These are phyloP conservation scores for Apoderus coryli DNA, from an alignment of 2,888 invertebrate species.

Conservation along the genomic window DNA sequence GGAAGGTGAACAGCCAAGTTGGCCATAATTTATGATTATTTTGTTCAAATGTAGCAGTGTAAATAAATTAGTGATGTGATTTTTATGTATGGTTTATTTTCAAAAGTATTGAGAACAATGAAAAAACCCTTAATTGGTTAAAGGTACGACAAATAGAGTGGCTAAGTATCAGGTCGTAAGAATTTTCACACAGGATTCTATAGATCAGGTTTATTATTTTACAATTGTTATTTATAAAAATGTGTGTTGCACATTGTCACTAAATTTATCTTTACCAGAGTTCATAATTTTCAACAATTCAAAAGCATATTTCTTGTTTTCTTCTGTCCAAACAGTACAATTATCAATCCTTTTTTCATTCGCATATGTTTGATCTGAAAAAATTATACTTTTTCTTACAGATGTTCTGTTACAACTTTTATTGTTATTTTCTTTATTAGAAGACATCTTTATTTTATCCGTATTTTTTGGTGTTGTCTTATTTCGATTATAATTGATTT, in stretches of 20 bases:
- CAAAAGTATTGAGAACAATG: too few relatives aligned
- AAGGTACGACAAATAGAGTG: too few relatives aligned
- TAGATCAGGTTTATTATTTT: too few relatives aligned
- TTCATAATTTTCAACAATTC: constrained; percentile 28
- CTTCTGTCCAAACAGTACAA: constrained; percentile 27
- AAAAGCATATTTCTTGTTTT: constrained; percentile 29
- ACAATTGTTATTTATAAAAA: constrained; percentile 25
- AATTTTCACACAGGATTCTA: too few relatives aligned
- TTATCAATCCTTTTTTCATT: constrained; percentile 11
- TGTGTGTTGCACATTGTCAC: constrained; percentile 25
- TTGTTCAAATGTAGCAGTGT: constrained; percentile 7
- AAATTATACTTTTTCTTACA: constrained; percentile 13
- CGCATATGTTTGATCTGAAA: constrained; percentile 11
- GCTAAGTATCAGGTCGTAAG: too few relatives aligned
- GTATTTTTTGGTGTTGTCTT: background rate
- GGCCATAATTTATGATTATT: constrained; percentile 39
- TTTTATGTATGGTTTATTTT: too few relatives aligned
- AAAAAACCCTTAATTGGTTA: too few relatives aligned
- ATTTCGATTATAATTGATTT: too few relatives aligned
- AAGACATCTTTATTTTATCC: background rate
- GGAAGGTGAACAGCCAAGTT: constrained; percentile 55
- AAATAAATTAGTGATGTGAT: too few relatives aligned
- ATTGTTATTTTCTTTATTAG: constrained; percentile 10
- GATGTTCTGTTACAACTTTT: constrained; percentile 9
- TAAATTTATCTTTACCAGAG: constrained; percentile 17